Evolutionary conservation across 2,797 vertebrate genomes (phyloP).

Genomic region (Tenualosa thibaudeaui): DNA sequence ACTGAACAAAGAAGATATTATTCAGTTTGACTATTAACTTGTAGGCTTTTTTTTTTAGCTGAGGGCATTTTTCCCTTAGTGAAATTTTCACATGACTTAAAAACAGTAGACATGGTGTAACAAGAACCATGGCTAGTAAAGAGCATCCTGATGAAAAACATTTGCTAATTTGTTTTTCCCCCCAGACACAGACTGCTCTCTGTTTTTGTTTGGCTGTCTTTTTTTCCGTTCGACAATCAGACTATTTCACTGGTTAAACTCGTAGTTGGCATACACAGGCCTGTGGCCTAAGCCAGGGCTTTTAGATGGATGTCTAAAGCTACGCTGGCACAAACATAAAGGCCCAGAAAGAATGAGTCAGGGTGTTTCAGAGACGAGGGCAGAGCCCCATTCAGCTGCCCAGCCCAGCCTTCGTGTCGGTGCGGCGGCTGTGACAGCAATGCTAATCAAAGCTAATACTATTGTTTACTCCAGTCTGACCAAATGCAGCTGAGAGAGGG

Average conservation of each 20-base stretch:
- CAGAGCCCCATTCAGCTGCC: neutral
- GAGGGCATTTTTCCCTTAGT: neutral
- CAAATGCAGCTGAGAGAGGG: conserved; percentile 16
- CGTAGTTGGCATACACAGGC: conserved; percentile 28
- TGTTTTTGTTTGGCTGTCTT: conserved; percentile 17
- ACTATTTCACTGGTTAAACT: conserved; percentile 38
- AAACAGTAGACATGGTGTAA: neutral
- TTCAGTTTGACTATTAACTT: neutral
- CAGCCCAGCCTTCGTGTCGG: neutral
- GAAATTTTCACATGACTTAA: neutral
- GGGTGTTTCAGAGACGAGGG: conserved; percentile 13
- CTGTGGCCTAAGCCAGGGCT: conserved; percentile 20
- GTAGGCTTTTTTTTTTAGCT: neutral
- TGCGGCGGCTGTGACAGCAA: conserved; percentile 5
- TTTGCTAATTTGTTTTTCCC: conserved; percentile 30
- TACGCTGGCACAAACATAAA: conserved; percentile 43
- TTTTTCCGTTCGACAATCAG: conserved; percentile 18
- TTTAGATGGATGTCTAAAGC: conserved; percentile 39
- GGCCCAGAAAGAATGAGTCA: conserved; percentile 41
- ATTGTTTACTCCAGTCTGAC: conserved; percentile 21
- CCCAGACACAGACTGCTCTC: conserved; percentile 11
- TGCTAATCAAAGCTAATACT: conserved; percentile 25
- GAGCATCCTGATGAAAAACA: conserved; percentile 32
- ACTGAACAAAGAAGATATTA: neutral
- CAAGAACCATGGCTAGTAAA: neutral